Percentiles rank a stretch among this genome's conserved stretches.
Conservation (phyloP, 1,140 invertebrate genomes). For the Zelostemma sp. region DNA sequence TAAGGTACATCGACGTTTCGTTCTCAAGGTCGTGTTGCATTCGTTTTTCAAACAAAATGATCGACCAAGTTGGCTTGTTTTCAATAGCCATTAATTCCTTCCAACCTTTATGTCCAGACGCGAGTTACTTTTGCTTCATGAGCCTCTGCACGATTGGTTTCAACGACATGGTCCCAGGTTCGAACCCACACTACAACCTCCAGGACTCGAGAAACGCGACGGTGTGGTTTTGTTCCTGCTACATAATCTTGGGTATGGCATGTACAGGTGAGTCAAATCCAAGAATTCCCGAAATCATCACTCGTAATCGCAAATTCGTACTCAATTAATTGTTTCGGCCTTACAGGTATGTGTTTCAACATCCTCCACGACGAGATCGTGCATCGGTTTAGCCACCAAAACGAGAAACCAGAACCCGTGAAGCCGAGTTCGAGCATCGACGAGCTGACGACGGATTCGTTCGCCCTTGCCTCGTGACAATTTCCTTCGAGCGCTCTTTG, state of each 20-base stretch:
- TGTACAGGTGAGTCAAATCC: conserved; percentile 98
- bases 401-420: conserved; percentile 67
- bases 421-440: conserved; percentile 71
- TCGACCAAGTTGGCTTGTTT: too few species aligned
- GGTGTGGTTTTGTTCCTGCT: conserved; percentile 93
- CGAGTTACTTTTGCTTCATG: conserved; percentile 96
- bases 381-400: conserved; percentile 79
- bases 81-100: too few species aligned
- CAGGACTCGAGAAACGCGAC: conserved; percentile 77
- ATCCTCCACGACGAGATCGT: conserved; percentile 91
- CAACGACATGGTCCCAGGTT: conserved; percentile 89
- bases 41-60: too few species aligned
- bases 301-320: too few species aligned
- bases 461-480: conserved; percentile 77
- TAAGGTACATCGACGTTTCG: too few species aligned
- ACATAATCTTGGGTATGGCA: conserved; percentile 95
- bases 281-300: too few species aligned
- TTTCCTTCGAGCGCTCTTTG: conserved; percentile 74
- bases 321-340: too few species aligned
- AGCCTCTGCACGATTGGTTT: conserved; percentile 93
- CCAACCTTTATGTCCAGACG: conserved; percentile 74
- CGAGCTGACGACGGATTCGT: conserved; percentile 70
- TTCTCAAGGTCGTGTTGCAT: too few species aligned
- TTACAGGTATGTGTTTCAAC: too few species aligned
- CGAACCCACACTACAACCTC: conserved; percentile 72